These are phyloP conservation scores for Sinocyclocheilus anshuiensis DNA, from an alignment of 2,113 vertebrate species.

Conservation along the genomic window DNA sequence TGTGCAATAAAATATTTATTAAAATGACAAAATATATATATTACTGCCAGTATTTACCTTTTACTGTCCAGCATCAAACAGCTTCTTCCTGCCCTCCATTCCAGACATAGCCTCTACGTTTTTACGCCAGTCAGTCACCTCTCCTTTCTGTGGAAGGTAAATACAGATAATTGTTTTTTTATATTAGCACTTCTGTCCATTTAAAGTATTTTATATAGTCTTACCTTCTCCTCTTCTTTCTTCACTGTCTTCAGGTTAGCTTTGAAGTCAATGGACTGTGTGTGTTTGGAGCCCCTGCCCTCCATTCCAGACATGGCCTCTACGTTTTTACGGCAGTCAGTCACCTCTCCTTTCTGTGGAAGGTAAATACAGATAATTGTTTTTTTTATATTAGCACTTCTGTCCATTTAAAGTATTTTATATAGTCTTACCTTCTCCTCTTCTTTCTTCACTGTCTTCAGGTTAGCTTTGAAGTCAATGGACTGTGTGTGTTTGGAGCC, in stretches of 20 bases:
- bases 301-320: conserved; percentile 72
- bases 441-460: conserved; percentile 16
- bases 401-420: background rate
- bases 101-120: too few relatives aligned
- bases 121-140: too few relatives aligned
- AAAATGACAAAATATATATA: background rate
- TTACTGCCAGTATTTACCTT: background rate
- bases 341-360: conserved; percentile 64
- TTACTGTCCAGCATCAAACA: conserved; percentile 62
- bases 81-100: too few relatives aligned
- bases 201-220: too few relatives aligned
- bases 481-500: conserved; percentile 3
- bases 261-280: too few relatives aligned
- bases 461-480: background rate
- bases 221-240: too few relatives aligned
- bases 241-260: too few relatives aligned
- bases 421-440: background rate
- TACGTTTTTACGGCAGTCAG: conserved; percentile 71
- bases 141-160: too few relatives aligned
- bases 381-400: background rate
- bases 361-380: background rate
- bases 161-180: too few relatives aligned
- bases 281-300: too few relatives aligned
- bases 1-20: background rate
- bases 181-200: too few relatives aligned